Evolutionary conservation across 2,888 invertebrate genomes (phyloP).

Genomic region (Polyommatus iphigenia): DNA sequence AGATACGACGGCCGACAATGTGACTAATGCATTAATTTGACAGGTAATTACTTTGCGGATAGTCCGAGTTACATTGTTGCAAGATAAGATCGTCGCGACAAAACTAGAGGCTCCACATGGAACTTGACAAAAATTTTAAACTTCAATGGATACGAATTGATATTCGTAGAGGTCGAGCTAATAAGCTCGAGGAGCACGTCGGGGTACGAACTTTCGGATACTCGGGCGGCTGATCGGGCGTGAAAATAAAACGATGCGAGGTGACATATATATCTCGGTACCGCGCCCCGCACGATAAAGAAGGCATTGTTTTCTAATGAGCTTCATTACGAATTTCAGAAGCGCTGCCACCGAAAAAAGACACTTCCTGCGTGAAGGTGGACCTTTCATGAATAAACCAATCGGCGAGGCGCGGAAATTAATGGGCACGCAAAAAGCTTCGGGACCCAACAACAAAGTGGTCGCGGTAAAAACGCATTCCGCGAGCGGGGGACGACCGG

Average conservation of each 20-base stretch:
- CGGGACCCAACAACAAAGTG: conserved; percentile 74
- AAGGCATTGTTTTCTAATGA: conserved; percentile 76
- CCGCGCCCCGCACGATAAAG: conserved; percentile 60
- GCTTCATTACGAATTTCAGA: conserved; percentile 76
- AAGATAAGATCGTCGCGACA: background rate
- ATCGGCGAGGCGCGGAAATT: conserved; percentile 77
- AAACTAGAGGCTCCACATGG: background rate
- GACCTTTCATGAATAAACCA: conserved; percentile 78
- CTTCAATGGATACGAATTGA: background rate
- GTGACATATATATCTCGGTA: conserved; percentile 34
- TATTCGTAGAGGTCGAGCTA: background rate
- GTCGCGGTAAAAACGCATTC: conserved; percentile 69
- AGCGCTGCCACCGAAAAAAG: conserved; percentile 66
- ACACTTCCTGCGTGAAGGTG: conserved; percentile 75
- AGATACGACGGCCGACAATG: conserved; percentile 9
- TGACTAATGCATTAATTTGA: conserved; percentile 14
- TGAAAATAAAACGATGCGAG: background rate
- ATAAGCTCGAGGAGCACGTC: background rate
- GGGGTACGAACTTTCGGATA: background rate
- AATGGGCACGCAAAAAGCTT: conserved; percentile 74
- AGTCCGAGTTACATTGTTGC: background rate
- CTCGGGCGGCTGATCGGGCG: background rate
- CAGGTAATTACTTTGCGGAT: conserved; percentile 15
- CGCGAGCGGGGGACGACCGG: conserved; percentile 53
- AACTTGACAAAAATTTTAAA: background rate